These are phyloP conservation scores for Illadopsis cleaveri DNA, from an alignment of 2,113 vertebrate genomes.

Conservation along the genomic window DNA sequence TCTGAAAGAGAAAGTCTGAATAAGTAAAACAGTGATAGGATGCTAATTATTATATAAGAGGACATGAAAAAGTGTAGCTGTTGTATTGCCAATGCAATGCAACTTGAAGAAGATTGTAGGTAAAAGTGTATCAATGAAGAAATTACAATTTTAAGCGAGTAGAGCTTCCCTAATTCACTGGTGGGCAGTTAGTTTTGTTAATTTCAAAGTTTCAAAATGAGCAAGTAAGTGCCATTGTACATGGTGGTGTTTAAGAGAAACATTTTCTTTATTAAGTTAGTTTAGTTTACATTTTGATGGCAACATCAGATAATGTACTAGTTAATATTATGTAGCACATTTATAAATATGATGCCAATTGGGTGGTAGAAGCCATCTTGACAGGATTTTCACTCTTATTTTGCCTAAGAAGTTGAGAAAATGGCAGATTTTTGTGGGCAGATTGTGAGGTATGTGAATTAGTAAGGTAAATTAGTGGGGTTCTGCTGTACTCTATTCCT, in stretches of 20 bases:
- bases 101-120: background rate
- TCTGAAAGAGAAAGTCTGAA: background rate
- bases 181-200: background rate
- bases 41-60: background rate
- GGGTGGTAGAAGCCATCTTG: background rate
- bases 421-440: background rate
- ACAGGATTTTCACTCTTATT: background rate
- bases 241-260: background rate
- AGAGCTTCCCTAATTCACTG: background rate
- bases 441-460: background rate
- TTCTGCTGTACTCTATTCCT: conserved; percentile 51
- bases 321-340: background rate
- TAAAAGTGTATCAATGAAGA: background rate
- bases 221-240: background rate
- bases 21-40: background rate
- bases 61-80: background rate
- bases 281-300: background rate
- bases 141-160: background rate
- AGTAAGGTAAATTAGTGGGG: background rate
- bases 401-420: background rate
- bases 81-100: background rate
- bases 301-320: background rate
- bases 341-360: background rate
- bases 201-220: background rate
- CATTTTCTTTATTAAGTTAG: background rate